Conservation (phyloP, 1,140 invertebrate species). For the Megalonaias nervosa region DNA sequence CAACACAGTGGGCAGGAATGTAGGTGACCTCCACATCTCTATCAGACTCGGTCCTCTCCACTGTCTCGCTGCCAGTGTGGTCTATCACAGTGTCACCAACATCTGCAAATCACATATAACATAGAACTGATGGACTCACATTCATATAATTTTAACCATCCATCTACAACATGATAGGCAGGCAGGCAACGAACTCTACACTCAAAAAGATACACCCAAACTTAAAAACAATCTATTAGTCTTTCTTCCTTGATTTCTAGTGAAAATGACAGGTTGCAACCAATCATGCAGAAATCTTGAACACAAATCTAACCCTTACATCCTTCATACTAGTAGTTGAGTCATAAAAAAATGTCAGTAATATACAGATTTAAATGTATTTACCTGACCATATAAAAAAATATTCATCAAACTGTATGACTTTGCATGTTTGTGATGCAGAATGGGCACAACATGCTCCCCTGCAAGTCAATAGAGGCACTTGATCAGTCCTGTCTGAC, state of each 20-base stretch:
- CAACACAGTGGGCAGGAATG: constrained; percentile 78
- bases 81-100: constrained; percentile 69
- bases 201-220: background rate
- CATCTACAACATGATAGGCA: background rate
- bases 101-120: constrained; percentile 45
- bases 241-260: too few relatives aligned
- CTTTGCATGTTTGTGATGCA: too few relatives aligned
- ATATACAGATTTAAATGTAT: background rate
- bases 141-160: background rate
- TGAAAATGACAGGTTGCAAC: too few relatives aligned
- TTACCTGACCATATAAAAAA: too few relatives aligned
- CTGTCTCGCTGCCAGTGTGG: constrained; percentile 60
- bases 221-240: background rate
- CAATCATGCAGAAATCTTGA: too few relatives aligned
- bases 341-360: background rate
- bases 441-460: too few relatives aligned
- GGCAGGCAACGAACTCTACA: background rate
- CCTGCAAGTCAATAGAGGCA: too few relatives aligned
- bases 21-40: constrained; percentile 57
- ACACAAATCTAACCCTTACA: background rate
- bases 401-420: too few relatives aligned
- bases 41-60: constrained; percentile 45
- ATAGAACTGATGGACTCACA: background rate
- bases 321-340: background rate
- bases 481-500: too few relatives aligned